Evolutionary conservation across 1,140 invertebrate genomes (phyloP).

Genomic region (Drosophila takahashii): DNA sequence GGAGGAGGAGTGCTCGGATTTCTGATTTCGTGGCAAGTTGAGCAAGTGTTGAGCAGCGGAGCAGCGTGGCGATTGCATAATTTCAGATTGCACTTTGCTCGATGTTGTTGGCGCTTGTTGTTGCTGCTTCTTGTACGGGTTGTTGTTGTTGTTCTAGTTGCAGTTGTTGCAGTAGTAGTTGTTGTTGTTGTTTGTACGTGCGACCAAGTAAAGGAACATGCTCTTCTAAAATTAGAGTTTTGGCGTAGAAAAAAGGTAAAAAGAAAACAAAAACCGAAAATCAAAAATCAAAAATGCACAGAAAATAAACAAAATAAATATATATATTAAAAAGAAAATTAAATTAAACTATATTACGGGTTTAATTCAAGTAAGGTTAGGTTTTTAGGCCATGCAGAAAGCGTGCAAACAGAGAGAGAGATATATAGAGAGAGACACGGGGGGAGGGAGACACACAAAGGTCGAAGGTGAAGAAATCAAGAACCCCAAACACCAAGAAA

Average conservation of each 20-base stretch:
- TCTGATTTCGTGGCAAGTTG: slow-evolving; percentile 28
- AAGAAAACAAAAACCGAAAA: slow-evolving; percentile 28
- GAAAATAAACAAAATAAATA: slow-evolving; percentile 22
- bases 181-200: slow-evolving; percentile 84
- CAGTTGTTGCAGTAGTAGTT: slow-evolving; percentile 47
- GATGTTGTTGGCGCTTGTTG: slow-evolving; percentile 40
- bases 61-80: slow-evolving; percentile 26
- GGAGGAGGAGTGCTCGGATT: slow-evolving; percentile 14
- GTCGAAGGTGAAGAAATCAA: slow-evolving; percentile 22
- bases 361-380: slow-evolving; percentile 5
- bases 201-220: slow-evolving; percentile 87
- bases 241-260: slow-evolving; percentile 49
- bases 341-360: slow-evolving; percentile 19
- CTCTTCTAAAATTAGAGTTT: slow-evolving; percentile 86
- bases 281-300: slow-evolving; percentile 51
- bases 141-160: slow-evolving; percentile 38
- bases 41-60: slow-evolving; percentile 5
- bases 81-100: slow-evolving; percentile 42
- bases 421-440: background rate
- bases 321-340: slow-evolving; percentile 8
- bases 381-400: slow-evolving; percentile 52
- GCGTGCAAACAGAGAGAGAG: slow-evolving; percentile 32
- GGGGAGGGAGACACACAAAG: slow-evolving; percentile 15
- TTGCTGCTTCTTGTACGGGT: slow-evolving; percentile 31
- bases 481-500: slow-evolving; percentile 9